Conservation (phyloP, 2,888 invertebrate species). For the Agrotis ipsilon region DNA sequence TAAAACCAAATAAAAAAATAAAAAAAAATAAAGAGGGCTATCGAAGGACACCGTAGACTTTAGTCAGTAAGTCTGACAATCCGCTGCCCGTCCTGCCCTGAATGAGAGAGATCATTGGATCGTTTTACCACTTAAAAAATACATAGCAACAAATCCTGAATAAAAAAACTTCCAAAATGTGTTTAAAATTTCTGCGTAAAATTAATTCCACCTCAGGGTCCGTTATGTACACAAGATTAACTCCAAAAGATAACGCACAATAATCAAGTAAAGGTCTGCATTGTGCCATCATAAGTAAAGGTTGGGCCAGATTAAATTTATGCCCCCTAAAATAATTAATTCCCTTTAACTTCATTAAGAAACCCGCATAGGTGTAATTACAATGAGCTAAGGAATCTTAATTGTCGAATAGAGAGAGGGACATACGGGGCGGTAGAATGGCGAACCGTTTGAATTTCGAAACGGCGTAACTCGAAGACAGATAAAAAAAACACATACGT, state of each 20-base stretch:
- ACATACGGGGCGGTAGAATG: constrained; percentile 68
- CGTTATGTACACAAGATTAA: constrained; percentile 68
- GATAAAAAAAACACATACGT: too few relatives aligned
- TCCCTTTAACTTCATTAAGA: constrained; percentile 91
- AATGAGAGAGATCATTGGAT: too few relatives aligned
- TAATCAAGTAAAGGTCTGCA: constrained; percentile 79
- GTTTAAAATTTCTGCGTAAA: constrained; percentile 21
- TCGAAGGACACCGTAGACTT: too few relatives aligned
- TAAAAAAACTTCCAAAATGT: neutral
- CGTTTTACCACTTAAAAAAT: too few relatives aligned
- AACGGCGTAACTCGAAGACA: neutral
- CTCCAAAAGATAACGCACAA: constrained; percentile 73
- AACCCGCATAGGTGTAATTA: constrained; percentile 91
- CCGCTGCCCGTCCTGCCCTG: too few relatives aligned
- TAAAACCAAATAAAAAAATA: too few relatives aligned
- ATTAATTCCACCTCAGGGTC: constrained; percentile 54
- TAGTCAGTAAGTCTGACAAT: too few relatives aligned
- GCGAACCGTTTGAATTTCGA: constrained; percentile 1
- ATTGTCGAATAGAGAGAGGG: constrained; percentile 86
- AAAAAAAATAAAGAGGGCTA: too few relatives aligned
- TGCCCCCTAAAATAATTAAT: constrained; percentile 90
- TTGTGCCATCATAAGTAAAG: constrained; percentile 86
- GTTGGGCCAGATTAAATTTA: constrained; percentile 88
- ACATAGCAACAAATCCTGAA: neutral
- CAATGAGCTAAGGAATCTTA: constrained; percentile 90